Evolutionary conservation across 2,797 vertebrate species (phyloP), one percentile per base, ranked within the genome.

Genomic region (Phalloptychus januarius): DNA sequence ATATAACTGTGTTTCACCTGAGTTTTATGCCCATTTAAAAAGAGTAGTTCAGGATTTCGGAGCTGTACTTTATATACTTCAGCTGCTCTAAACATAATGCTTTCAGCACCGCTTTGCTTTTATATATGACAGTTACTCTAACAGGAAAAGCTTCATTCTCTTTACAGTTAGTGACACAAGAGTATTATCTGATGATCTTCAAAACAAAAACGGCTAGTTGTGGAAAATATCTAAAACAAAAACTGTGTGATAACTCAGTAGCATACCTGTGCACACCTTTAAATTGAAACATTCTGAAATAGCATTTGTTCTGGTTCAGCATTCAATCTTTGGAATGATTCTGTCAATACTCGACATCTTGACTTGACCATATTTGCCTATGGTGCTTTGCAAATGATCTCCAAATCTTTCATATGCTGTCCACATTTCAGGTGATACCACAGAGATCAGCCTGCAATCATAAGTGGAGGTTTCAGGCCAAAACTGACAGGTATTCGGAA

Each of bases 11-110:
- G 15, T 80, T 80, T 12, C 52, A 28, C 11, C 18, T 45, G 52
- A 38, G 46, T 75, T 75, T 71, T 74, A 71, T 45, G n/a, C 33
- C 12, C 33, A 11, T 70, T 76, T 71, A 31, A 74, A 12, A 63
- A 31, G 61, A 63, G 8, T 36, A 36, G 61, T 13, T 48, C 16
- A 18, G 52, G 25, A 28, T 15, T 70, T 44, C 8, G 23, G 50
- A 52, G 50, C 50, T 52, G 3, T 25, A 25, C 23, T 52, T 52
- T 25, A 42, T 15, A 42, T 36, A n/a, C 23, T 42, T 44, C 65
- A 69, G 40, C 5, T 44, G 25, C 23, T 42, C 20, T 69, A 69
- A 42, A 25, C 40, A 42, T 69, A 40, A 25, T 69, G 65, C 33
- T 44, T 69, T 42, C 7, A 69, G 4, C 38, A 69, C 12, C 7